Percentiles rank a stretch among this genome's conserved stretches.
Evolutionary conservation across 2,888 invertebrate genomes (phyloP).

Genomic region (Eristalis arbustorum): DNA sequence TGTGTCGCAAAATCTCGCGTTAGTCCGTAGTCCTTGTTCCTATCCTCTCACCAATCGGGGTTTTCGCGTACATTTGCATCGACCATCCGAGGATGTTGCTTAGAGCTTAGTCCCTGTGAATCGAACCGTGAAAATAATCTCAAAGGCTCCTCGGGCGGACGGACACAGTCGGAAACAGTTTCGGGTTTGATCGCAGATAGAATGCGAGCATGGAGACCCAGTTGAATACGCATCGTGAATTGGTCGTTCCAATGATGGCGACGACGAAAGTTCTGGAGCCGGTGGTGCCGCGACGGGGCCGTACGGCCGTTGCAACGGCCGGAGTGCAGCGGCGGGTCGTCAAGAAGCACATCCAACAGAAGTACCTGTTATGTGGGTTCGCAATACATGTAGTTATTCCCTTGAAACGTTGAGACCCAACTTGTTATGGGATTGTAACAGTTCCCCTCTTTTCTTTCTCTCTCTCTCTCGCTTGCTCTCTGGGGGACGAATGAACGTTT

Average conservation of each 20-base stretch:
- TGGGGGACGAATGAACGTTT: slow-evolving; percentile 17
- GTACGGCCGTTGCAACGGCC: slow-evolving; percentile 76
- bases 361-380: slow-evolving; percentile 80
- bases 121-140: slow-evolving; percentile 8
- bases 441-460: slow-evolving; percentile 32
- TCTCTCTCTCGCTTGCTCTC: slow-evolving; percentile 15
- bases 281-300: slow-evolving; percentile 70
- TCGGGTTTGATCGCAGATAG: slow-evolving; percentile 3
- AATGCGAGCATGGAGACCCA: slow-evolving; percentile 43
- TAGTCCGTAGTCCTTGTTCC: background rate
- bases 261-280: slow-evolving; percentile 48
- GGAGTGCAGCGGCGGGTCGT: slow-evolving; percentile 78
- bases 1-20: background rate
- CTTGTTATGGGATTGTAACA: slow-evolving; percentile 49
- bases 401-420: slow-evolving; percentile 38
- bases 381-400: slow-evolving; percentile 78
- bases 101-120: background rate
- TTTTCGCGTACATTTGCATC: background rate
- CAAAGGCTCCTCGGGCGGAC: background rate
- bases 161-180: background rate
- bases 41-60: background rate
- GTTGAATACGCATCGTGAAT: slow-evolving; percentile 47
- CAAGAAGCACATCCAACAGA: slow-evolving; percentile 80
- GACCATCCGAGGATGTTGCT: background rate
- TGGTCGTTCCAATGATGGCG: background rate